Conservation (phyloP, 1,140 invertebrate species). For the Hirudo medicinalis region DNA sequence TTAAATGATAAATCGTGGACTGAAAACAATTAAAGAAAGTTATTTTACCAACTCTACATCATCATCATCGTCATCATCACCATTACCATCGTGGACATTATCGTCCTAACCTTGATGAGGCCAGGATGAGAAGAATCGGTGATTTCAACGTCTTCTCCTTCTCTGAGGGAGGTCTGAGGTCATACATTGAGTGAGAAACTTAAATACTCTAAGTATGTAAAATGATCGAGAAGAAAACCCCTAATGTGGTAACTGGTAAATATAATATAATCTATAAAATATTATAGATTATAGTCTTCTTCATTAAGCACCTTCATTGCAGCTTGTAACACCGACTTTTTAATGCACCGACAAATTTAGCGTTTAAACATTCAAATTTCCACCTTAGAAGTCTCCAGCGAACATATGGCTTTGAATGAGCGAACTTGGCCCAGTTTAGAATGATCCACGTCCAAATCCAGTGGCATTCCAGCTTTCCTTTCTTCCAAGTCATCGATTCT, state of each 20-base stretch:
- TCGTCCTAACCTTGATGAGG: not conserved
- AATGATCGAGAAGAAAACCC: not conserved
- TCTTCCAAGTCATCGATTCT: not conserved
- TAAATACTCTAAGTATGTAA: not conserved
- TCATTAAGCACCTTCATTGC: not conserved
- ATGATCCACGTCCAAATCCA: not conserved
- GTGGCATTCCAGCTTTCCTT: not conserved
- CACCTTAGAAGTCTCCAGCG: not conserved
- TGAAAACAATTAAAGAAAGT: not conserved
- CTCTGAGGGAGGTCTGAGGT: not conserved
- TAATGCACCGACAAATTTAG: not conserved
- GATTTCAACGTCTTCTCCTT: not conserved
- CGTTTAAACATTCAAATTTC: not conserved
- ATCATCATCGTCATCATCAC: not conserved
- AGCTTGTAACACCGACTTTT: not conserved
- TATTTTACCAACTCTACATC: not conserved
- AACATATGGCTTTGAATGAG: not conserved
- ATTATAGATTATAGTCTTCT: not conserved
- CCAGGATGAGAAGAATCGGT: not conserved
- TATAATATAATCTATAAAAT: not conserved
- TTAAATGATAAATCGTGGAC: not conserved
- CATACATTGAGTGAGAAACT: not conserved
- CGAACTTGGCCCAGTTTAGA: not conserved
- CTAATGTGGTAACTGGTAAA: not conserved
- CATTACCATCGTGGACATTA: not conserved